phyloP scores from a whole-genome alignment of 2,797 vertebrate genomes.

The Gadopsis marmoratus region DNA sequence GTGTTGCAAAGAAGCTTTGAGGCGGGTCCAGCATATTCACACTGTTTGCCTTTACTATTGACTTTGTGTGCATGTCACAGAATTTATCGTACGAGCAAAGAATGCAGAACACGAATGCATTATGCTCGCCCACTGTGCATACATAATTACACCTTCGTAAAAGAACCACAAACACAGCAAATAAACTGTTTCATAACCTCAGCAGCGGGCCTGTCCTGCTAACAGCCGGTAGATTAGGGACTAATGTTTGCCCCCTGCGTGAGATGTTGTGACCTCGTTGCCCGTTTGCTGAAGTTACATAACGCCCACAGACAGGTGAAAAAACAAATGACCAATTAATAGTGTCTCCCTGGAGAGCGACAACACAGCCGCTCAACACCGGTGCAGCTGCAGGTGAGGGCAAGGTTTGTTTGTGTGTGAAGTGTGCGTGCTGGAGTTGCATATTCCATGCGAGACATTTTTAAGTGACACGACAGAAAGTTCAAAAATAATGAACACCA shows the following conservation, averaged over 20 bases:
- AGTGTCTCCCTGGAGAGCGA: constrained; percentile 51
- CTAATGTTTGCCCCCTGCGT: constrained; percentile 36
- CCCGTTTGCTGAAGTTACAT: constrained; percentile 60
- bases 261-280: constrained; percentile 60
- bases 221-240: constrained; percentile 55
- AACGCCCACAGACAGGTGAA: constrained; percentile 72
- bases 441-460: not conserved
- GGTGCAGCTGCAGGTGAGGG: constrained; percentile 60
- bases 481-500: not conserved
- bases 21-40: not conserved
- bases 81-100: not conserved
- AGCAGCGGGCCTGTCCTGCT: constrained; percentile 24
- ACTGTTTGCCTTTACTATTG: not conserved
- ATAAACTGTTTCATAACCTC: constrained; percentile 47
- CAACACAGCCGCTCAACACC: constrained; percentile 27
- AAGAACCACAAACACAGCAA: constrained; percentile 11
- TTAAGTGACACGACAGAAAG: not conserved
- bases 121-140: not conserved
- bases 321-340: constrained; percentile 77
- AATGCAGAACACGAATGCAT: not conserved
- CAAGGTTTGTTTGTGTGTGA: constrained; percentile 21
- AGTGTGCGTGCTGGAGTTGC: not conserved
- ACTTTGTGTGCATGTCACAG: not conserved
- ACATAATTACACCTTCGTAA: constrained; percentile 25
- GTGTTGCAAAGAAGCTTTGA: not conserved